Evolutionary conservation across 2,888 invertebrate genomes (phyloP).

Genomic region (Habroteleia sp.): DNA sequence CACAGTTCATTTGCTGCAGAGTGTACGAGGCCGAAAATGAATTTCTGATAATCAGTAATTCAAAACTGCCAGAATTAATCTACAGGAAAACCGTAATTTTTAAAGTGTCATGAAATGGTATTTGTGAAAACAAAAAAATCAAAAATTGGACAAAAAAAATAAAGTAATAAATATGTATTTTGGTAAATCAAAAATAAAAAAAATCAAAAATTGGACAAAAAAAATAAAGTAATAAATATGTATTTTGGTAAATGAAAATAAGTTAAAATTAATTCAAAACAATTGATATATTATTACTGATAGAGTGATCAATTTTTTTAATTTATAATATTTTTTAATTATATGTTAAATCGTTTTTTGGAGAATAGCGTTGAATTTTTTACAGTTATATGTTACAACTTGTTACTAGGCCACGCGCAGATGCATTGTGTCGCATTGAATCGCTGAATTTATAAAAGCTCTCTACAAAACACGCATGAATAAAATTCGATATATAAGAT

Average conservation of each 20-base stretch:
- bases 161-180: too few relatives aligned
- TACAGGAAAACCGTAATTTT: background rate
- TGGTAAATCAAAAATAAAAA: too few relatives aligned
- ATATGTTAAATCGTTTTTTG: background rate
- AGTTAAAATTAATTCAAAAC: too few relatives aligned
- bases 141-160: too few relatives aligned
- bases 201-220: too few relatives aligned
- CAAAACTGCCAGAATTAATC: background rate
- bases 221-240: too few relatives aligned
- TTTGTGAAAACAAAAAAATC: too few relatives aligned
- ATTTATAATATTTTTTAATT: too few relatives aligned
- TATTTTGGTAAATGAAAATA: too few relatives aligned
- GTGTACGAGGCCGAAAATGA: background rate
- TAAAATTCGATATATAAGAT: slow-evolving; percentile 23
- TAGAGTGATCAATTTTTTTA: too few relatives aligned
- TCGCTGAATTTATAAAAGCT: slow-evolving; percentile 32
- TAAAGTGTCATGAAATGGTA: too few relatives aligned
- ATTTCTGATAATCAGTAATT: background rate
- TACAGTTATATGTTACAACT: slow-evolving; percentile 1
- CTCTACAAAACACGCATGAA: slow-evolving; percentile 19
- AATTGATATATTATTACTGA: too few relatives aligned
- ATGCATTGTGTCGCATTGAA: slow-evolving; percentile 23
- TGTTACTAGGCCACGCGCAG: background rate
- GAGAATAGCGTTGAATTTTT: slow-evolving; percentile 12
- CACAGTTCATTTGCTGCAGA: slow-evolving; percentile 10